Evolutionary conservation across 2,797 vertebrate genomes (phyloP).

Genomic region (Nothura maculosa): DNA sequence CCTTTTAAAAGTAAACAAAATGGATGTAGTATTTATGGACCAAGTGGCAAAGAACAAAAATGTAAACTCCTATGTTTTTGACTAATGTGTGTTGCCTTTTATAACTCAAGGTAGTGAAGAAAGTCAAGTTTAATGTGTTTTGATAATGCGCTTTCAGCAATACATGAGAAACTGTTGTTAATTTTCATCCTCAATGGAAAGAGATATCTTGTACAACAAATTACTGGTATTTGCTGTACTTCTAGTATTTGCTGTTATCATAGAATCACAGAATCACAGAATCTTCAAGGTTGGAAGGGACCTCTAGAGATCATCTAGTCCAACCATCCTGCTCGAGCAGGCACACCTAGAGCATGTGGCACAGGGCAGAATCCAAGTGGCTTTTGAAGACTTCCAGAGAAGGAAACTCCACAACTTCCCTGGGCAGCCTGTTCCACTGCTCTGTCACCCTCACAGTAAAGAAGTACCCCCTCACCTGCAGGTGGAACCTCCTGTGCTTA

Average conservation of each 20-base stretch:
- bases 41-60: not conserved
- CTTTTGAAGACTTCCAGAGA: too few relatives aligned
- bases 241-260: not conserved
- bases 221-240: not conserved
- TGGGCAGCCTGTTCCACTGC: too few relatives aligned
- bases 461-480: too few relatives aligned
- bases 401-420: too few relatives aligned
- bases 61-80: not conserved
- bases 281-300: too few relatives aligned
- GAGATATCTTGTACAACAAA: not conserved
- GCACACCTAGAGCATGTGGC: too few relatives aligned
- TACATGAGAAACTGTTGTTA: not conserved
- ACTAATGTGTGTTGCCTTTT: not conserved
- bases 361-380: too few relatives aligned
- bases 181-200: not conserved
- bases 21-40: not conserved
- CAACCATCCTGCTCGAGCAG: too few relatives aligned
- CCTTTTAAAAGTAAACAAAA: not conserved
- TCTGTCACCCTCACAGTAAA: too few relatives aligned
- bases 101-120: not conserved
- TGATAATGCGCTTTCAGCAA: not conserved
- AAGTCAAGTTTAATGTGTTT: not conserved
- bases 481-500: too few relatives aligned
- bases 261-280: too few relatives aligned
- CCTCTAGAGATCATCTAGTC: too few relatives aligned